These are phyloP conservation scores for Halcyon chelicuti DNA, from an alignment of 2,797 vertebrate species.

Conservation along the genomic window DNA sequence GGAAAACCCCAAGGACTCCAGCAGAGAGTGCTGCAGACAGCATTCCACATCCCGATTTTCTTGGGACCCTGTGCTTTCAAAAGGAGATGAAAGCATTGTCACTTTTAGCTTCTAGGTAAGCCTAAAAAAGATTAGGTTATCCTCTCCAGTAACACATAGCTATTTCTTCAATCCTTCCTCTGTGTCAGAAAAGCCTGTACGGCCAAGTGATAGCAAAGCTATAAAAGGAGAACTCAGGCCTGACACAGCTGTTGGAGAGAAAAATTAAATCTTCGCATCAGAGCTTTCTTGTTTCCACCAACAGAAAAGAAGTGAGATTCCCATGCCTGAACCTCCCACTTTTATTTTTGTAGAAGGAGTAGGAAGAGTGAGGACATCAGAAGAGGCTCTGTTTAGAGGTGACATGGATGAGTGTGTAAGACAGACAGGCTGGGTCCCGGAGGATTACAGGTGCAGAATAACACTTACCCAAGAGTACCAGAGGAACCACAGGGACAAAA, in stretches of 20 bases:
- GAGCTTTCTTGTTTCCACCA: neutral
- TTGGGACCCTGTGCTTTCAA: neutral
- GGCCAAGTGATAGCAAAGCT: neutral
- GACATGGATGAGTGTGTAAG: neutral
- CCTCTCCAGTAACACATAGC: neutral
- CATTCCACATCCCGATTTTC: neutral
- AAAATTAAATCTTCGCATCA: neutral
- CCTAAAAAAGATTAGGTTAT: neutral
- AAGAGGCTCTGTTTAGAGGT: neutral
- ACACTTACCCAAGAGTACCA: neutral
- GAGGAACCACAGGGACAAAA: neutral
- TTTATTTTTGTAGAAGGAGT: conserved; percentile 16
- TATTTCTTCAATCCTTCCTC: neutral
- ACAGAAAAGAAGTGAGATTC: neutral
- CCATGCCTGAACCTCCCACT: neutral
- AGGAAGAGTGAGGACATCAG: neutral
- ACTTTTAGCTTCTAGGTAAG: neutral
- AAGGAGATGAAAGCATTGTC: neutral
- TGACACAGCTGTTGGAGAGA: neutral
- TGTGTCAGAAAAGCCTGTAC: neutral
- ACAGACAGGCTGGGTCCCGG: neutral
- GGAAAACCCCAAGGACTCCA: neutral
- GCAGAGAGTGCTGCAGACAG: neutral
- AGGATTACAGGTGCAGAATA: neutral
- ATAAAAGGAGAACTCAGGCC: neutral